These are phyloP conservation scores for Peromyscus attwateri DNA, from an alignment of 2,797 vertebrate species.

Conservation along the genomic window DNA sequence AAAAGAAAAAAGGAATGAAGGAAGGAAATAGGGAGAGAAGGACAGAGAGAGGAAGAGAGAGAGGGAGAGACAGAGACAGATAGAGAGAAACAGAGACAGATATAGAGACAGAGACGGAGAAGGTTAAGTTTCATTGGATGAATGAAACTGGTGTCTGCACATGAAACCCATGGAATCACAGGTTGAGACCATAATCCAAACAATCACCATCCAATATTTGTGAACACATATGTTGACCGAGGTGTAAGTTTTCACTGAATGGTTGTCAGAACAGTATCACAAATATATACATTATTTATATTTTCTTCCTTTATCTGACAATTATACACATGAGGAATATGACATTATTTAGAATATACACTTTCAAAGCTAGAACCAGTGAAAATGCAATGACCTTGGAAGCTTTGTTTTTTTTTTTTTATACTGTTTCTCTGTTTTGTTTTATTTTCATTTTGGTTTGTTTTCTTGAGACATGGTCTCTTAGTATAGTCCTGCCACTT, in stretches of 20 bases:
- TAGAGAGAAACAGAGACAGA: not conserved
- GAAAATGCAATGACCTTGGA: not conserved
- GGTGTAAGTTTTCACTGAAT: not conserved
- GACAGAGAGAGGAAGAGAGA: not conserved
- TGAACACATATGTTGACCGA: not conserved
- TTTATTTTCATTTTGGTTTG: not conserved
- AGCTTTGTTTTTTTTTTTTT: not conserved
- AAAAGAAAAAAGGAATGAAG: not conserved
- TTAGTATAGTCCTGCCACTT: not conserved
- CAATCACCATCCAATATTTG: not conserved
- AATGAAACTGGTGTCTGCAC: not conserved
- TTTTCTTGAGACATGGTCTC: not conserved
- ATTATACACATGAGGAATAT: not conserved
- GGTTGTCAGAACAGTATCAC: not conserved
- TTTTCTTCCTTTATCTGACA: not conserved
- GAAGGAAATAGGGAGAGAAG: not conserved
- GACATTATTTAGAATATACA: not conserved
- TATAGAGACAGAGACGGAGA: too few species aligned
- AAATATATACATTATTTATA: not conserved
- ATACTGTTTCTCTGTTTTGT: not conserved
- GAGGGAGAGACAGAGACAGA: not conserved
- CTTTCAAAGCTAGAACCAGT: not conserved
- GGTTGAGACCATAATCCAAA: not conserved
- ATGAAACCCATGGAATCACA: not conserved
- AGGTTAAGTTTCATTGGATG: not conserved